A percentile compares a stretch with the other conserved stretches of the same genome.
phyloP scores from a whole-genome alignment of 2,113 vertebrate genomes.

The Proteles cristata region DNA sequence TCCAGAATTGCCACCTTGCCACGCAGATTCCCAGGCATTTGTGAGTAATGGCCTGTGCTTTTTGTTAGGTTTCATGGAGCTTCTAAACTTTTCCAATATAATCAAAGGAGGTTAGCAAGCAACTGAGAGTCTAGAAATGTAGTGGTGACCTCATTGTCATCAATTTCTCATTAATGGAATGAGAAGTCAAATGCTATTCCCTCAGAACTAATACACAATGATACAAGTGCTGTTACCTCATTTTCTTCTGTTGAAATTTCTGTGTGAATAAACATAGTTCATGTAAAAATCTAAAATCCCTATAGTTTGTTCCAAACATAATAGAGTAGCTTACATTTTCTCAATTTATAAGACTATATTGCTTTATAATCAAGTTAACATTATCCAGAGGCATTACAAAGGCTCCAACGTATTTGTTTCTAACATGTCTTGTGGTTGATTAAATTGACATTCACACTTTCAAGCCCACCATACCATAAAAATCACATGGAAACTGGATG shows the following conservation, averaged over 20 bases:
- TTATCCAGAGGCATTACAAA: background rate
- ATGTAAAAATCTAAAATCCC: conserved; percentile 38
- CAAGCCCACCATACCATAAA: background rate
- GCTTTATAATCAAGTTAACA: conserved; percentile 39
- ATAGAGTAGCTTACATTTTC: background rate
- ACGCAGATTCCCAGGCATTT: background rate
- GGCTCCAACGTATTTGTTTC: conserved; percentile 1
- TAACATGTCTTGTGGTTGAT: background rate
- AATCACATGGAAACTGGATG: background rate
- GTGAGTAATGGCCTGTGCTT: background rate
- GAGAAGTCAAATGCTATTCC: background rate
- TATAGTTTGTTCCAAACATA: background rate
- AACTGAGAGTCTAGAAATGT: background rate
- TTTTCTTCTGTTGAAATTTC: background rate
- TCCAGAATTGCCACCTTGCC: background rate
- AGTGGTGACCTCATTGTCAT: background rate
- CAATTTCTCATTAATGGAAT: background rate
- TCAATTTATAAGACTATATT: conserved; percentile 31
- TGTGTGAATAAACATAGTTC: background rate
- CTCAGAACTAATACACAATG: background rate
- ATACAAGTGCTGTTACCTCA: background rate
- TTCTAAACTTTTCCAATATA: background rate
- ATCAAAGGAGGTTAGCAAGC: background rate
- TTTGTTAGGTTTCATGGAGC: background rate
- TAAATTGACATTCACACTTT: background rate